Evolutionary conservation across 2,888 invertebrate species (phyloP).

Genomic region (Cordilura impudica): DNA sequence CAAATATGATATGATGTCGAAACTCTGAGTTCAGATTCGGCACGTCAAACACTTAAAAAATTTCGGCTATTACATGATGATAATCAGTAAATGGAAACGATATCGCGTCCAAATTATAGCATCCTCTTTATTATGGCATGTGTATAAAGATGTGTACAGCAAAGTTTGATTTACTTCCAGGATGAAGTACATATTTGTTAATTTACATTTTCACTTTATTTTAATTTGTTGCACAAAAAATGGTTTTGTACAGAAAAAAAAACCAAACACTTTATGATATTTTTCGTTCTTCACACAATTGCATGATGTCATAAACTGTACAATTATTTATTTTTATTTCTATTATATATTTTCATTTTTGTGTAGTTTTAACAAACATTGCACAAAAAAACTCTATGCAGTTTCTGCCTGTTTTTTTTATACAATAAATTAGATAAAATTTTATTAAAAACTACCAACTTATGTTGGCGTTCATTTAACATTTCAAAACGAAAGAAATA

Average conservation of each 20-base stretch:
- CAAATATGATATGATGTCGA: too few species aligned
- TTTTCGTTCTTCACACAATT: background rate
- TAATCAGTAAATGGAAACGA: too few species aligned
- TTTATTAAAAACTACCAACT: constrained; percentile 47
- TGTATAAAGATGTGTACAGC: too few species aligned
- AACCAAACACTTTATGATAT: background rate
- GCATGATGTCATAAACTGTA: constrained; percentile 48
- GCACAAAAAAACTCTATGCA: constrained; percentile 12
- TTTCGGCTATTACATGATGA: too few species aligned
- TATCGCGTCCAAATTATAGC: too few species aligned
- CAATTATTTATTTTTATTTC: constrained; percentile 28
- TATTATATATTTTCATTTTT: constrained; percentile 34
- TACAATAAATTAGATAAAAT: constrained; percentile 56
- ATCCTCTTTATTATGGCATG: too few species aligned
- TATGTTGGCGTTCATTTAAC: constrained; percentile 42
- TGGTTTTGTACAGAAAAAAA: background rate
- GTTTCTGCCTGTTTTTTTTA: constrained; percentile 15
- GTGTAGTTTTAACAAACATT: constrained; percentile 15
- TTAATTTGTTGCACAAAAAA: background rate
- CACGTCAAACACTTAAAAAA: too few species aligned
- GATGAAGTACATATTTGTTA: too few species aligned
- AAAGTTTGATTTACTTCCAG: too few species aligned
- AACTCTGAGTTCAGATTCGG: too few species aligned
- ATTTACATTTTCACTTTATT: background rate
- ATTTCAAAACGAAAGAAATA: constrained; percentile 17